Base-by-base conservation (phyloP, 2,888 invertebrate genomes). In the Eristalinus aeneus region DNA sequence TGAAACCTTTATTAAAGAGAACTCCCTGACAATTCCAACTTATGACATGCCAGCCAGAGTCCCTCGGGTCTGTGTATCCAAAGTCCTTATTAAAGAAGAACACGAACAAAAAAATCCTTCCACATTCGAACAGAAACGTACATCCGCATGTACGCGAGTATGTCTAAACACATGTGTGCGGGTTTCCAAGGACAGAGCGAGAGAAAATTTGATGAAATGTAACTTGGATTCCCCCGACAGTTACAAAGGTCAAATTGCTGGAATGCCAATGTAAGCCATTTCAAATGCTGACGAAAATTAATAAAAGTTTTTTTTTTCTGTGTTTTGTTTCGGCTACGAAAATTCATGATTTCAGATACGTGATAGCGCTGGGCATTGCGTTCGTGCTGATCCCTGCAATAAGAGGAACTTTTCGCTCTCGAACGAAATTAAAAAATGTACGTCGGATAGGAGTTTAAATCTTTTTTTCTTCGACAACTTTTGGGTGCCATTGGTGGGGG, bases 331-430 rank as follows among this genome's bases (percentile, higher is more conserved):
- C 46, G 46, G 36, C 22, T 68, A 34, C 32, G 63, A 32, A 53
- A 53, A 73, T 54, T 16, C 54, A 56, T 64, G 64, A 64, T 64
- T 73, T 64, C 36, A 64, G 54, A 6, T 74, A 74, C 73, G 64
- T 74, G 73, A 73, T 36, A 73, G 11, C 36, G 27, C 20, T 54
- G 36, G 36, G 16, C 56, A 20, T 4, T 23, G 22, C 36, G 23
- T 27, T 46, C 46, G 23, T 69, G n/a, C 16, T n/a, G 22, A 36
- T 58, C 36, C 23, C n/a, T 11, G 54, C 4, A 46, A 46, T 16
- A 9, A 16, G n/a, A 0, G 23, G 23, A 68, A 68, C 36, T 69
- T 69, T 58, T 31, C 27, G 4, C 23, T 34, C 10, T 16, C 27
- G 27, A 36, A 58, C 36, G 56, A 69, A 58, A 69, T 56, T 69